Conservation (phyloP, 2,888 invertebrate genomes). For the Ophonus ardosiacus region DNA sequence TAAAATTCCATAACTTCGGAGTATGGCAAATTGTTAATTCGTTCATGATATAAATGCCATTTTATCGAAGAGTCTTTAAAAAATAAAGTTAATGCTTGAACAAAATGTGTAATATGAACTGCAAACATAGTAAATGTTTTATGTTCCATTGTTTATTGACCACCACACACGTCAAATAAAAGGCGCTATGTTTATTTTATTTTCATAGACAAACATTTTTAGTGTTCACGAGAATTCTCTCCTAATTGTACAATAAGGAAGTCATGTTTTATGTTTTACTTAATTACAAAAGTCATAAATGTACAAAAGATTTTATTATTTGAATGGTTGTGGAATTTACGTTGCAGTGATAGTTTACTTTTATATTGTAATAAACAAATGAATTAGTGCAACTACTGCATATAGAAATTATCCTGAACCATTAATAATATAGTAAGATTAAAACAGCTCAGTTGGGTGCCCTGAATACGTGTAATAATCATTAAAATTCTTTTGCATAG, state of each 20-base stretch:
- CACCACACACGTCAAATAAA: background rate
- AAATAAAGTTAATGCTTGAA: too few species aligned
- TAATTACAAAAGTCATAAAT: conserved; percentile 21
- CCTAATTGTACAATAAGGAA: conserved; percentile 25
- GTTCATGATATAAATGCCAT: too few species aligned
- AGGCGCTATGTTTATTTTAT: background rate
- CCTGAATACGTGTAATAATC: conserved; percentile 6
- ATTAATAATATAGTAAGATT: conserved; percentile 21
- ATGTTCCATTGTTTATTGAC: background rate
- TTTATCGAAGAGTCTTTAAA: too few species aligned
- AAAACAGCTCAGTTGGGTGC: background rate
- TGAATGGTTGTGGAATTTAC: conserved; percentile 10
- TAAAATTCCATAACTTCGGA: too few species aligned
- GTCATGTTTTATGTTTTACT: conserved; percentile 27
- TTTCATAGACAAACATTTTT: background rate
- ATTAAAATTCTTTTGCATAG: conserved; percentile 21
- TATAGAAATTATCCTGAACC: conserved; percentile 19
- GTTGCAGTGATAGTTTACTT: conserved; percentile 1
- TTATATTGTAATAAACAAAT: conserved; percentile 32
- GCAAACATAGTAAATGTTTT: too few species aligned
- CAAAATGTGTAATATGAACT: too few species aligned
- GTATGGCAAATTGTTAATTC: too few species aligned
- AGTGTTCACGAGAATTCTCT: background rate
- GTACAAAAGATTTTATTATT: conserved; percentile 28
- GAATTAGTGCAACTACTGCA: background rate